Conservation (phyloP, 1,140 invertebrate species). For the Trichonephila clavata region DNA sequence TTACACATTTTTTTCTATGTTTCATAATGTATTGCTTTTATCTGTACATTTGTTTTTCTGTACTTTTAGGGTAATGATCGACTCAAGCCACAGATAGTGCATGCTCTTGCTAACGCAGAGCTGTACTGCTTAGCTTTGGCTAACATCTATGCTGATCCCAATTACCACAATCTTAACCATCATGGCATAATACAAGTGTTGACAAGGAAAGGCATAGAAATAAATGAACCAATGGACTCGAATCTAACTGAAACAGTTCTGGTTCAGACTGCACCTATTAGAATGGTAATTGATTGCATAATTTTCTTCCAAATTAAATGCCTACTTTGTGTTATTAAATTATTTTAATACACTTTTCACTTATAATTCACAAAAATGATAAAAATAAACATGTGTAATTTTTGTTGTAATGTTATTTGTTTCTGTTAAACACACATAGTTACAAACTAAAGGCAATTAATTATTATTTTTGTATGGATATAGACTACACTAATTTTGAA, state of each 20-base stretch:
- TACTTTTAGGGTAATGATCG: conserved; percentile 91
- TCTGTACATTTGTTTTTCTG: no score
- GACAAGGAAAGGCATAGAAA: conserved; percentile 93
- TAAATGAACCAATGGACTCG: conserved; percentile 90
- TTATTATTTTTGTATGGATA: no score
- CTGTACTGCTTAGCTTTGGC: conserved; percentile 96
- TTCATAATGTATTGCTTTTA: no score
- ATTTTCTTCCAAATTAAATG: neutral
- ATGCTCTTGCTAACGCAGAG: conserved; percentile 95
- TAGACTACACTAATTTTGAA: no score
- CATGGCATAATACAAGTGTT: conserved; percentile 92
- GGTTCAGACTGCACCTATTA: conserved; percentile 96
- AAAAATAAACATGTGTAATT: no score
- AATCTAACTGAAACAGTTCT: conserved; percentile 97
- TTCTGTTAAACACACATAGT: no score
- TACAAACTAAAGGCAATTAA: no score
- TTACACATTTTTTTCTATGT: neutral
- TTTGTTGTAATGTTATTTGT: no score
- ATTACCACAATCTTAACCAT: conserved; percentile 96
- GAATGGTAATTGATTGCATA: conserved; percentile 87
- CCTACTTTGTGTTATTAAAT: neutral
- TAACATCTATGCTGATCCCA: conserved; percentile 98
- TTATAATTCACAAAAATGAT: no score
- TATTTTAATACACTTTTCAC: neutral
- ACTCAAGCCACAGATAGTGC: conserved; percentile 95